Percentiles rank a stretch among this genome's conserved stretches.
phyloP scores from a whole-genome alignment of 2,113 vertebrate genomes.

The Lophotis ruficrista region DNA sequence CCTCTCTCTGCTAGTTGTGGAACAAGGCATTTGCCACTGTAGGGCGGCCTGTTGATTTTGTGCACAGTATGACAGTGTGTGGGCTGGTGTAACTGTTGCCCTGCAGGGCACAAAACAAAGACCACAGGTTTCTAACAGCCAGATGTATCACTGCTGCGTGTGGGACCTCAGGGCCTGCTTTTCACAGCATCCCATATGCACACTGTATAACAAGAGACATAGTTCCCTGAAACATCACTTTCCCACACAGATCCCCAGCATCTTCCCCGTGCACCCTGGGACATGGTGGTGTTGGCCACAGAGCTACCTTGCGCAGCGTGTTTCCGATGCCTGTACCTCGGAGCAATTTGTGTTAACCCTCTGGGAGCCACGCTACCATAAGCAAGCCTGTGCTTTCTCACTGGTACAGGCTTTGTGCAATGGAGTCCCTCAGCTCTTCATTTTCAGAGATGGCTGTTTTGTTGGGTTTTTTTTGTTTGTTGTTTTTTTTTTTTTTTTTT shows the following conservation, averaged over 20 bases:
- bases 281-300: background rate
- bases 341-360: background rate
- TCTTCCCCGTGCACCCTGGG: background rate
- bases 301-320: background rate
- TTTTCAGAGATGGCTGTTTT: background rate
- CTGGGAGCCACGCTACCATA: background rate
- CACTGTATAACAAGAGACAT: accelerated
- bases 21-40: background rate
- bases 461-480: background rate
- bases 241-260: background rate
- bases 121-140: background rate
- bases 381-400: background rate
- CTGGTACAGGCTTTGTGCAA: background rate
- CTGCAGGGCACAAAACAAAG: background rate
- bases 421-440: background rate
- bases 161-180: background rate
- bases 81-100: background rate
- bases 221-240: background rate
- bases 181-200: accelerated
- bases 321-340: background rate
- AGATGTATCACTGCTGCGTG: background rate
- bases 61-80: accelerated
- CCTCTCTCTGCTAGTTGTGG: background rate
- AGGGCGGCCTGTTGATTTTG: background rate
- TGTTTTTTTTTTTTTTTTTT: too few species aligned